Conservation (phyloP, 2,888 invertebrate species). For the Leptinotarsa juncta region DNA sequence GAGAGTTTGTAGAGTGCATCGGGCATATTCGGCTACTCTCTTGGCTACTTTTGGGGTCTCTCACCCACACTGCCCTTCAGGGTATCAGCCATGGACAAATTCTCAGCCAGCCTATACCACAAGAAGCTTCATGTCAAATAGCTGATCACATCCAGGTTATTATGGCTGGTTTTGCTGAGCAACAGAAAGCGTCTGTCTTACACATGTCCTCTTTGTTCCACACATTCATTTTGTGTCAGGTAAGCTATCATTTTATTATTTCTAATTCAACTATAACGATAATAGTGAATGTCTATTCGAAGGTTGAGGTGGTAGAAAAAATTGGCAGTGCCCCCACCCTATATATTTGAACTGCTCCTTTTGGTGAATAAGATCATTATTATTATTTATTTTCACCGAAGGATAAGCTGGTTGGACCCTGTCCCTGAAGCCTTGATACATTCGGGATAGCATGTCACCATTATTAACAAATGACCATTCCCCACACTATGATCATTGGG, state of each 20-base stretch:
- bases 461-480: too few relatives aligned
- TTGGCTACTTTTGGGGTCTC: constrained; percentile 96
- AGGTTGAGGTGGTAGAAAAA: too few relatives aligned
- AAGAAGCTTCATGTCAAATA: constrained; percentile 95
- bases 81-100: constrained; percentile 65
- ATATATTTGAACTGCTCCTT: too few relatives aligned
- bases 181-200: constrained; percentile 89
- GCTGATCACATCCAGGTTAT: constrained; percentile 98
- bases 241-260: constrained; percentile 56
- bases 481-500: too few relatives aligned
- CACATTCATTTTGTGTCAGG: constrained; percentile 97
- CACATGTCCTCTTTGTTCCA: constrained; percentile 98
- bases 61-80: constrained; percentile 85
- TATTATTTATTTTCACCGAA: too few relatives aligned
- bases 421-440: too few relatives aligned
- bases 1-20: constrained; percentile 95
- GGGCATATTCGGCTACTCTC: constrained; percentile 93
- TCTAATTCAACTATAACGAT: too few relatives aligned
- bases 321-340: too few relatives aligned
- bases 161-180: constrained; percentile 96
- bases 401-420: too few relatives aligned
- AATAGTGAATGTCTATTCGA: too few relatives aligned
- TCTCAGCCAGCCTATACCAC: constrained; percentile 88
- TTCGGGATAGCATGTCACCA: too few relatives aligned
- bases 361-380: too few relatives aligned